Percentiles rank a stretch among this genome's conserved stretches.
Conservation (phyloP, 2,797 vertebrate species). For the Chelmon rostratus region DNA sequence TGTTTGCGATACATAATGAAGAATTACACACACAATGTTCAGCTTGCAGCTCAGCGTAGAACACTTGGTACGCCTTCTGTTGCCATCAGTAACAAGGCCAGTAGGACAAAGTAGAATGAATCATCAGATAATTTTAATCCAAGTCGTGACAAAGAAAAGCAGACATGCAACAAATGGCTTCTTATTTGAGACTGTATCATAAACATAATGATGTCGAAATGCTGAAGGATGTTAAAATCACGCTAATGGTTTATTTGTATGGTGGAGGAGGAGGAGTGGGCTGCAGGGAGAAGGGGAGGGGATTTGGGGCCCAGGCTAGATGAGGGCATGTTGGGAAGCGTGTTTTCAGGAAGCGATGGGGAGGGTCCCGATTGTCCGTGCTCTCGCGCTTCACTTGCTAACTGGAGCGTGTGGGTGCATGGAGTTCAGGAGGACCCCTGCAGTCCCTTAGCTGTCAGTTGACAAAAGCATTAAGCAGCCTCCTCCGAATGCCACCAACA, state of each 20-base stretch:
- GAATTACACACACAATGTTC: background rate
- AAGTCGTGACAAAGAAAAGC: slow-evolving; percentile 56
- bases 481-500: slow-evolving; percentile 32
- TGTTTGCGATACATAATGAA: slow-evolving; percentile 3
- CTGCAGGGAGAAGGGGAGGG: background rate
- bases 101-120: slow-evolving; percentile 49
- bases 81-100: slow-evolving; percentile 54
- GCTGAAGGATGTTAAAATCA: background rate
- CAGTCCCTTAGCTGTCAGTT: slow-evolving; percentile 68
- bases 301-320: slow-evolving; percentile 54
- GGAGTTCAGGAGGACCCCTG: slow-evolving; percentile 78
- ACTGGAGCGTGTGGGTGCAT: slow-evolving; percentile 82
- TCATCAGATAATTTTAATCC: slow-evolving; percentile 47
- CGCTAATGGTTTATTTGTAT: slow-evolving; percentile 29
- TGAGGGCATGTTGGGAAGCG: slow-evolving; percentile 51
- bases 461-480: slow-evolving; percentile 69
- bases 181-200: background rate
- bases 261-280: slow-evolving; percentile 5
- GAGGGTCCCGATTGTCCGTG: slow-evolving; percentile 70
- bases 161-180: slow-evolving; percentile 4
- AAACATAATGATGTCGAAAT: slow-evolving; percentile 9
- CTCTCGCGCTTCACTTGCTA: slow-evolving; percentile 82
- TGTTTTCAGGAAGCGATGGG: slow-evolving; percentile 71
- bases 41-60: slow-evolving; percentile 5
- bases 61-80: slow-evolving; percentile 34